Base-by-base conservation (phyloP, 2,888 invertebrate species). In the Sinelater perroti region DNA sequence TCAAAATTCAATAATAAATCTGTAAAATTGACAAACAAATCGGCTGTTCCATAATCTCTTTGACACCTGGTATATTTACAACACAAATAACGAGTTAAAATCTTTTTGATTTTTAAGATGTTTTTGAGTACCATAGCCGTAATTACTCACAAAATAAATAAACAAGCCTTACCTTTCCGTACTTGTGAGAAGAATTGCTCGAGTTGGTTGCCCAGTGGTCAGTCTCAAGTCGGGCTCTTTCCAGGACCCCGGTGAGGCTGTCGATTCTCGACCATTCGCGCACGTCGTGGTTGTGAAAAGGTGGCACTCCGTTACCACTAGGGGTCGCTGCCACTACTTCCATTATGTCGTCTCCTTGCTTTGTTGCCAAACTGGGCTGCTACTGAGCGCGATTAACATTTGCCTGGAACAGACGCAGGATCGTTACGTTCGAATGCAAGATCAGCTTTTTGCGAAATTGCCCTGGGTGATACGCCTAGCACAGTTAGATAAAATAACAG, bases 231-330 rank as follows among this genome's bases (percentile, higher is more conserved):
- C 83, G 74, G 24, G 82, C 83, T 62, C 80, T 75, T 70, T 83
- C 82, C 67, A 82, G 72, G 69, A 82, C 81, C 16, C 82, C 83
- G 24, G 82, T 82, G 64, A 82, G 73, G 64, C 78, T 77, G 71
- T 83, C 82, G 61, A 82, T 73, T 60, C 79, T 75, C 53, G 81
- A 81, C 83, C 83, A 83, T 69, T 83, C 83, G 68, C 80, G 78
- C 62, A 82, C 81, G 71, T 82, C 81, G 68, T 79, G 81, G 63
- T 81, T 81, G 67, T 80, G 80, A 67, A 80, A 81, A 11, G 81
- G 81, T 36, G 73, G 67, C 62, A 69, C 69, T 57, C 72, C 73
- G 60, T 74, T 76, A 36, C 72, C 70, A 36, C 67, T 63, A 24
- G 75, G 73, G 56, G 75, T 69, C 56, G 76, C 74, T 57, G 76